Conservation (phyloP, 2,888 invertebrate species). For the Thumatha senex region DNA sequence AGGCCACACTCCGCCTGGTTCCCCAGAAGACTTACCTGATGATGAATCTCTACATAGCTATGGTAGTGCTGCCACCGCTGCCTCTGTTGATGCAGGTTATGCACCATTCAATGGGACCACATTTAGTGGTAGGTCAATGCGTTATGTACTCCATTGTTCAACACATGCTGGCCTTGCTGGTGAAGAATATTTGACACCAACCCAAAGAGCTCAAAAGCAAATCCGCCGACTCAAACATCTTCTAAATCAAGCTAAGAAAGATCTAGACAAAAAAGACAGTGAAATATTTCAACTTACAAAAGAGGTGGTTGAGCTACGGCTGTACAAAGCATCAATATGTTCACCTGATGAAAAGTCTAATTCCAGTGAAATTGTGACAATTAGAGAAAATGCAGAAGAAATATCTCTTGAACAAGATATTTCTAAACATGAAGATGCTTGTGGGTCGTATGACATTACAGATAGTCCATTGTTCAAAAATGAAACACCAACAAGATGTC, state of each 20-base stretch:
- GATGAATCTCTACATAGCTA: constrained; percentile 92
- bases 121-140: constrained; percentile 87
- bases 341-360: constrained; percentile 92
- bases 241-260: constrained; percentile 88
- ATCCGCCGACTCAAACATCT: constrained; percentile 89
- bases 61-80: constrained; percentile 90
- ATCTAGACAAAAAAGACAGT: constrained; percentile 91
- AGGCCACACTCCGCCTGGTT: constrained; percentile 85
- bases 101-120: constrained; percentile 90
- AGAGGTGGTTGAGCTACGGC: constrained; percentile 90
- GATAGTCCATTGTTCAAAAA: constrained; percentile 77
- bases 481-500: constrained; percentile 70
- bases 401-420: constrained; percentile 57
- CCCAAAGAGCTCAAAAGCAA: constrained; percentile 92
- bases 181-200: constrained; percentile 94
- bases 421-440: constrained; percentile 66
- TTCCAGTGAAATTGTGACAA: constrained; percentile 89
- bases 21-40: constrained; percentile 86
- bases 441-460: constrained; percentile 72
- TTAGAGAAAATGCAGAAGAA: constrained; percentile 86
- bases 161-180: constrained; percentile 90
- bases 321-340: constrained; percentile 91
- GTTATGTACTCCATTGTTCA: constrained; percentile 94
- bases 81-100: constrained; percentile 92
- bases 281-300: constrained; percentile 90